phyloP scores from a whole-genome alignment of 2,797 vertebrate species.

The Margarornis squamiger region DNA sequence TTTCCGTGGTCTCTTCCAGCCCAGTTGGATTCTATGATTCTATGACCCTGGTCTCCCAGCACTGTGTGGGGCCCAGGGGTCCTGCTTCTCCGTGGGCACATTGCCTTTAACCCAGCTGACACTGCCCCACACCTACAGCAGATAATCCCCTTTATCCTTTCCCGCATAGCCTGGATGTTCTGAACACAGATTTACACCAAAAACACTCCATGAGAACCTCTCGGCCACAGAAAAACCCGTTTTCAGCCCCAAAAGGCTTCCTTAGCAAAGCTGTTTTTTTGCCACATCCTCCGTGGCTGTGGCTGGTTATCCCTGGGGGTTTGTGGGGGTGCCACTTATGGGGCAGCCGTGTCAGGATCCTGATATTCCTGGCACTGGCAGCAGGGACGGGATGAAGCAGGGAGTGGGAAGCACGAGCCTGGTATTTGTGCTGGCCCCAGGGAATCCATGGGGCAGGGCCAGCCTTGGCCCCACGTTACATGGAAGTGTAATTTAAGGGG shows the following conservation, averaged over 20 bases:
- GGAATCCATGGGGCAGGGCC: not conserved
- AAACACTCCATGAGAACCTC: too few relatives aligned
- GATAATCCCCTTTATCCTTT: too few relatives aligned
- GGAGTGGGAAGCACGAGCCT: not conserved
- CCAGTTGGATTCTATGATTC: too few relatives aligned
- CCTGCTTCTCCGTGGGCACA: too few relatives aligned
- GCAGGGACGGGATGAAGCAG: not conserved
- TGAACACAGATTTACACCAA: not conserved
- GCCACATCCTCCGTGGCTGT: not conserved
- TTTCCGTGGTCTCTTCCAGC: too few relatives aligned
- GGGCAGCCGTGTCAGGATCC: not conserved
- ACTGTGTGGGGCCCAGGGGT: too few relatives aligned
- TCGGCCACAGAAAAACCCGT: not conserved
- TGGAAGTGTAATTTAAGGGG: not conserved
- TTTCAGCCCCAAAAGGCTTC: not conserved
- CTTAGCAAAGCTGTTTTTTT: not conserved
- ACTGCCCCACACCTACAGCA: too few relatives aligned
- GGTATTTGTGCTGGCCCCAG: not conserved
- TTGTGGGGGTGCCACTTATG: not conserved
- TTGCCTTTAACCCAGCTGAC: too few relatives aligned
- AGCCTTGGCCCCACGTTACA: accelerated
- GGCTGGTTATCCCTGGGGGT: not conserved
- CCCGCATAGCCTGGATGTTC: too few relatives aligned
- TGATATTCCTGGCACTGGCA: not conserved
- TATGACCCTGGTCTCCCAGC: too few relatives aligned